Evolutionary conservation across 2,797 vertebrate genomes (phyloP).

Genomic region (Phataginus tricuspis): DNA sequence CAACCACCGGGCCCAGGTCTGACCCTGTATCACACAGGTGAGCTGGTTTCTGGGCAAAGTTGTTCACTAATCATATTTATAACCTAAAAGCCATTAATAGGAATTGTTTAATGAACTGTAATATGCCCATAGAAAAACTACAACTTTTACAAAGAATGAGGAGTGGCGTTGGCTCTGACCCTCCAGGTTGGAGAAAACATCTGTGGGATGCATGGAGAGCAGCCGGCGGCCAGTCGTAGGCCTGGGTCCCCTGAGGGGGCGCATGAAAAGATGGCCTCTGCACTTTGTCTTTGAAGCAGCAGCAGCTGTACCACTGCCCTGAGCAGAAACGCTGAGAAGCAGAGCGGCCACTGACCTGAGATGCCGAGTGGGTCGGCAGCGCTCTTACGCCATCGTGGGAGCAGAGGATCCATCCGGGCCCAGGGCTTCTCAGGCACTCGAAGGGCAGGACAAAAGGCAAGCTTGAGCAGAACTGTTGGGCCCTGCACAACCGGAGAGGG

Average conservation of each 20-base stretch:
- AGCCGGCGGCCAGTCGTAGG: fast-evolving
- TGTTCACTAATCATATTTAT: neutral
- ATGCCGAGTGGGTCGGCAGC: neutral
- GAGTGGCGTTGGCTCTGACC: neutral
- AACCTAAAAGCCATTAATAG: neutral
- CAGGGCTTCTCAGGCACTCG: no score
- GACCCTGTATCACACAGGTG: neutral
- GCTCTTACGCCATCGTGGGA: neutral
- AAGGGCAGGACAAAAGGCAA: neutral
- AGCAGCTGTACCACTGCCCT: fast-evolving
- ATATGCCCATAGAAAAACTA: neutral
- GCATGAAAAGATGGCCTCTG: neutral
- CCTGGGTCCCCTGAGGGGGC: fast-evolving
- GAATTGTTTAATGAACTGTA: neutral
- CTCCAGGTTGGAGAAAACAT: neutral
- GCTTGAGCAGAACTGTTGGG: neutral
- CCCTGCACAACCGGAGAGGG: fast-evolving
- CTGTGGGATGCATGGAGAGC: fast-evolving
- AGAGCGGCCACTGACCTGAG: neutral
- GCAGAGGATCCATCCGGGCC: neutral
- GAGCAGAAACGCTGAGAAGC: neutral
- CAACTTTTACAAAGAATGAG: neutral
- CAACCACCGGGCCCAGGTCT: no score
- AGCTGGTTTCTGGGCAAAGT: neutral
- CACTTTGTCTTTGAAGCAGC: neutral